Evolutionary conservation across 2,797 vertebrate genomes (phyloP), one percentile per base, ranked within the genome.

Genomic region (Lagodon rhomboides): DNA sequence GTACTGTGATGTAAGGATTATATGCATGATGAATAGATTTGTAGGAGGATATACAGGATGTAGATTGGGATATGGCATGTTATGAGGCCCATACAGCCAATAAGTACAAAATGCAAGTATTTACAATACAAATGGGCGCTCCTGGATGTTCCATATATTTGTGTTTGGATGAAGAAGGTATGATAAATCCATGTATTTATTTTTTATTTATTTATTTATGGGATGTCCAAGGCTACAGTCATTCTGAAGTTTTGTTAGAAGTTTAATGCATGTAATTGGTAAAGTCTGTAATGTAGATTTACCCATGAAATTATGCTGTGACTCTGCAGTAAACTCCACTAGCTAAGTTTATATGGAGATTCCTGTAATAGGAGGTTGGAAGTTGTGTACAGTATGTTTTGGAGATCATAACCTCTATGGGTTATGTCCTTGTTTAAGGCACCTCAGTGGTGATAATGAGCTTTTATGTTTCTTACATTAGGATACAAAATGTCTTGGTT

Each of bases 401-500:
- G 3, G 27, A 66, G 64, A 51, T 38, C 10, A 16, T 23, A 38
- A 53, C 20, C 2, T 25, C 18, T 54, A 20, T 16, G 7, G 16
- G 25, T 47, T 5, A 38, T 3, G 34, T 4, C 38, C 38, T 38
- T 38, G 9, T 38, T 38, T 38, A 38, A 38, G 34, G 16, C 15
- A 18, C 20, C 13, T 47, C 12, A 30, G 27, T 9, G 11, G n/a
- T 18, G n/a, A 22, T 10, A 13, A 17, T 63, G 17, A 77, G 12
- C 15, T 70, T n/a, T 62, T 64, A 4, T 58, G 22, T 69, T 72
- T 84, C 22, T 88, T 16, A 18, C 60, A 0, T 12, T 44, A 92
- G 71, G 75, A 66, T 71, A 51, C 86, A 92, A 90, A 84, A 99
- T 99, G 98, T 99, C 98, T 87, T 99, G 98, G 98, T 93, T 99